A percentile compares a stretch with the other conserved stretches of the same genome.
Evolutionary conservation across 30 jellyfish, hydroid and myxozoan species (phyloP).

Genomic region (Pelagia noctiluca): DNA sequence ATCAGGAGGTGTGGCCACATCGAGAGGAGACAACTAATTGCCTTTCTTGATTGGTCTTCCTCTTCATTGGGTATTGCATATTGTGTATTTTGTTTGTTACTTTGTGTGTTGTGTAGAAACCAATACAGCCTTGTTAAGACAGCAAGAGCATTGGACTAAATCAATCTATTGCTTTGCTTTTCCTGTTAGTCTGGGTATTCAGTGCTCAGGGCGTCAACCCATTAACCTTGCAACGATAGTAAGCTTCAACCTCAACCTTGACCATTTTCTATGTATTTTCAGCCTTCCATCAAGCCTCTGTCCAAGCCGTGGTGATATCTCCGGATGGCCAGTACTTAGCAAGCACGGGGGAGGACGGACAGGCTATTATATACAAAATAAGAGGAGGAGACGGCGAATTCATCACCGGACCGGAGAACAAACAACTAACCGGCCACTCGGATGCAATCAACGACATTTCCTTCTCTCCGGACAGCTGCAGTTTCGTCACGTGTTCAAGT

Average conservation of each 20-base stretch:
- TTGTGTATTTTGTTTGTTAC: too few species aligned
- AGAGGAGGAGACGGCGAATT: conserved; percentile 81
- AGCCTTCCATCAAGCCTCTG: conserved; percentile 81
- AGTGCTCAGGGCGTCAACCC: background rate
- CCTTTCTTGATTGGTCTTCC: too few species aligned
- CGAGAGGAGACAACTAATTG: too few species aligned
- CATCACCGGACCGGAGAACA: conserved; percentile 79
- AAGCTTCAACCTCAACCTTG: background rate
- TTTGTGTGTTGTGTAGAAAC: too few species aligned
- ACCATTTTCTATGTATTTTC: background rate
- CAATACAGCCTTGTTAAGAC: too few species aligned
- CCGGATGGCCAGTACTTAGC: conserved; percentile 77
- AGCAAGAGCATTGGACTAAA: too few species aligned
- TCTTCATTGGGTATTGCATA: too few species aligned
- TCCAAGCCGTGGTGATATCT: conserved; percentile 71
- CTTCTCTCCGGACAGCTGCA: conserved; percentile 71
- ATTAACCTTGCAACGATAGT: background rate
- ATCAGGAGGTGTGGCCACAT: too few species aligned
- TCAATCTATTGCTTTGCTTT: too few species aligned
- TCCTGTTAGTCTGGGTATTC: background rate
- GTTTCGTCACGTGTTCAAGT: conserved; percentile 71
- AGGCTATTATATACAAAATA: conserved; percentile 67
- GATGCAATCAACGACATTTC: conserved; percentile 71
- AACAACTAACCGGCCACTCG: conserved; percentile 73
- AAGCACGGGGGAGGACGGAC: conserved; percentile 80